Conservation (phyloP, 64 coral and sea anemone species). For the Acropora yongei region DNA sequence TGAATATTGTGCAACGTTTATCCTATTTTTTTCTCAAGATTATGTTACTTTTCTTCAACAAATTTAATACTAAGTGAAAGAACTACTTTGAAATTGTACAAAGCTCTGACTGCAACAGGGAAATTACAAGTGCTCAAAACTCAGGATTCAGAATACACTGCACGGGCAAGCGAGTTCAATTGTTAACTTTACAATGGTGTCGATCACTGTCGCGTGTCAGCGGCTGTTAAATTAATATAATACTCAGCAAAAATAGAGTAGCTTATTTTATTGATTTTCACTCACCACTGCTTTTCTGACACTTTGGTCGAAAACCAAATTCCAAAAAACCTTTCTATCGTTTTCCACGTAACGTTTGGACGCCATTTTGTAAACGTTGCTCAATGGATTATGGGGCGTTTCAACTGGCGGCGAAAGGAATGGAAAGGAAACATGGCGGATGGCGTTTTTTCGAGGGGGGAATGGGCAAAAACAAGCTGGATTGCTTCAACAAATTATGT, state of each 20-base stretch:
- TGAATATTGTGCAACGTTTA: too few species aligned
- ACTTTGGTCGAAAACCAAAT: conserved; percentile 1
- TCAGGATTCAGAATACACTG: neutral
- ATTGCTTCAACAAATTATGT: neutral
- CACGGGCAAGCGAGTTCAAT: neutral
- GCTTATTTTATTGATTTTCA: neutral
- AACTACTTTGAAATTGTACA: too few species aligned
- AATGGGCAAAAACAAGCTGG: neutral
- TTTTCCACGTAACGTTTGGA: neutral
- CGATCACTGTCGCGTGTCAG: too few species aligned
- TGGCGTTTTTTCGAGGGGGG: neutral
- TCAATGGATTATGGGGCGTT: too few species aligned
- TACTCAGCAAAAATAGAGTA: neutral
- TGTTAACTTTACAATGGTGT: neutral
- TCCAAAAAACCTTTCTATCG: neutral
- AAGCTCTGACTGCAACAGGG: too few species aligned
- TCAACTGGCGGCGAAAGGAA: too few species aligned
- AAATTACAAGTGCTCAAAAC: too few species aligned
- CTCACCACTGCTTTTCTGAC: neutral
- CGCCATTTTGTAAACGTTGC: too few species aligned
- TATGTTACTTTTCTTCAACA: too few species aligned
- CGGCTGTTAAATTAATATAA: too few species aligned
- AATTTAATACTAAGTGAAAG: too few species aligned
- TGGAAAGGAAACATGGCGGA: conserved; percentile 2
- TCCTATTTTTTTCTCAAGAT: too few species aligned